Base-by-base conservation (phyloP, 1,140 invertebrate species). In the Diachasmimorpha longicaudata region DNA sequence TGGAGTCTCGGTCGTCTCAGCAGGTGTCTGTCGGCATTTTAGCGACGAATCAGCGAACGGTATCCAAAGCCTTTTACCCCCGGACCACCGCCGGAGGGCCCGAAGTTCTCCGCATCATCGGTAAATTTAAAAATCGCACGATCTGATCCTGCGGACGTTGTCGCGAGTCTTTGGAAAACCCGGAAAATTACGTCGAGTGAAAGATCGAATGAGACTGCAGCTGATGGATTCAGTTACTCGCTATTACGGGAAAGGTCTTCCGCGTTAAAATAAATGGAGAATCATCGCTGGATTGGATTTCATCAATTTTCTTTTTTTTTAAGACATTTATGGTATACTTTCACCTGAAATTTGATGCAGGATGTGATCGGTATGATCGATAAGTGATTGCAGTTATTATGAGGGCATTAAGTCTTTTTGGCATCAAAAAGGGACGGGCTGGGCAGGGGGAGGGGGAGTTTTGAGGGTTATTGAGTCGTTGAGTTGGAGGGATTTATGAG, bases 301-400 rank as follows among this genome's bases (percentile, higher is more conserved):
- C 14, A 42, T 74, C 63, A 72, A 73, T 36, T 74, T 72, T 66
- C 37, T 31, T 9, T 37, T 16, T 71, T 36, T 52, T 23, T 14
- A 14, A 55, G 5, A 39, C 66, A 31, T 44, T 74, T 74, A 74
- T 74, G 39, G 37, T 68, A 31, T 16, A 69, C 73, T 74, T 74
- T 74, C 73, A 74, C 73, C 48, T 14, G 44, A 46, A 39, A 14
- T 63, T 25, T 25, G 58, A 63, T 31, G 21, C 58, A 63, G 58
- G 58, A 63, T 63, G 58, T 63, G 58, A 63, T 23, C 19, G 19
- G 58, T 23, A 25, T 63, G 19, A 63, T 63, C 23, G 58, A 25
- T 14, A 16, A 42, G 39, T 42, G 39, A 42, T 42, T 52, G 48
- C 48, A n/a, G 48, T 52, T 52, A 52, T 52, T 52, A 52, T 19